Evolutionary conservation across 2,888 invertebrate species (phyloP), one percentile per base, ranked within the genome.

Genomic region (Ernsta delagoae): DNA sequence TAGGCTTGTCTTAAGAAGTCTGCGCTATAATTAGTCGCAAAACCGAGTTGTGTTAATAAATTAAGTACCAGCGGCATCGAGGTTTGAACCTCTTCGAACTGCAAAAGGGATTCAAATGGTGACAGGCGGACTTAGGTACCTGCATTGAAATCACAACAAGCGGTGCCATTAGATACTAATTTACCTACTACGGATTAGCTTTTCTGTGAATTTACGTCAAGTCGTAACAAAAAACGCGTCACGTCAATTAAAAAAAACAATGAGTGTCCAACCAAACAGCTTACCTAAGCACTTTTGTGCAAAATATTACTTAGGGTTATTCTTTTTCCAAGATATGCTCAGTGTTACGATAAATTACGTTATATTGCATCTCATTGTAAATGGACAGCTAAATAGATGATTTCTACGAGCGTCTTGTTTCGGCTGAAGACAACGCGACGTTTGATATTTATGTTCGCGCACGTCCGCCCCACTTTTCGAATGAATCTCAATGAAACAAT

Each of bases 1-100:
- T 53, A 24, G 16, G 16, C 53, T 56, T 39, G 39, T 59, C 8
- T 50, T 53, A 54, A 16, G 54, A 54, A 56, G 43, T 45, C 56
- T 12, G 11, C 5, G 56, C 45, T 61, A 50, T 61, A 61, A 67
- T 67, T 67, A 67, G 54, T 24, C 45, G 50, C 36, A 8, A 60
- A 61, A 67, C 60, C 74, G 73, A 77, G 73, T 68, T 70, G 76
- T 78, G 78, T 81, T 80, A 82, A 84, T 85, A 87, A 86, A 86
- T 86, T 81, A 85, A 24, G 24, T 39, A 39, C 71, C 73, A 77
- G 76, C 78, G 56, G 67, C 67, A 60, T 79, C 77, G 79, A 77
- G 78, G 76, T 79, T 81, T 85, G 82, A 85, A 84, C 24, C 24
- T 3, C 24, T 24, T 3, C 24, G 24, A 24, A 1, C 24, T 24